Evolutionary conservation across 2,113 vertebrate species (phyloP), one percentile per base, ranked within the genome.

Genomic region (Prunella fulvescens): DNA sequence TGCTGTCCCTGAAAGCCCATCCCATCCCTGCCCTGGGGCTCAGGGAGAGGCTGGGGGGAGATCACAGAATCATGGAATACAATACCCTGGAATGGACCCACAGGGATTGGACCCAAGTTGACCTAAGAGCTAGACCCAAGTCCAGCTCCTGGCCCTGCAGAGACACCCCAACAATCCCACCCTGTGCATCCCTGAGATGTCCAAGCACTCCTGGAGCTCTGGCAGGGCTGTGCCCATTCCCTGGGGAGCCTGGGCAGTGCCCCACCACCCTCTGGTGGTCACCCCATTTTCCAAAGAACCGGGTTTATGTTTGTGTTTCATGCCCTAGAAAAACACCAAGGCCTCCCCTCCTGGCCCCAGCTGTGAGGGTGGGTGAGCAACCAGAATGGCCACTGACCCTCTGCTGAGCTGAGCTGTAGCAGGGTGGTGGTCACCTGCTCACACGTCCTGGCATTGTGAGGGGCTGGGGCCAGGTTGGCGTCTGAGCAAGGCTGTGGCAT

Each of bases 371-470:
- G 33, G 47, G 11, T 50, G 70, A 62, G n/a, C 76, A 71, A 35
- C 31, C 60, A 60, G 48, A 26, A 44, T 25, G 8, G 3, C 53
- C 28, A 1, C 19, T 23, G 9, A 17, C 65, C 12, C 29, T 25
- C 16, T 28, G 33, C 29, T n/a, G 42, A 48, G 76, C 31, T 23
- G 45, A 53, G 44, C 26, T 2, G 2, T 24, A 11, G 50, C n/a
- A 40, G n/a, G 3, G 4, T 11, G 47, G 35, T 77, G 42, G 19
- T 54, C 53, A 11, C 13, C 26, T 40, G 67, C 28, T 33, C 2
- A 0, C 33, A 60, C 0, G 0, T 47, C 23, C 25, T 69, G 48
- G 20, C 7, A 0, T 6, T 56, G 50, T 0, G 13, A 48, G 28
- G 12, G 45, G 20, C 50, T 19, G 47, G 42, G 58, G 9, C 45